Evolutionary conservation across 23 tunicate genomes (phyloP), one percentile per base, ranked within the genome.

Genomic region (Aplidium turbinatum): DNA sequence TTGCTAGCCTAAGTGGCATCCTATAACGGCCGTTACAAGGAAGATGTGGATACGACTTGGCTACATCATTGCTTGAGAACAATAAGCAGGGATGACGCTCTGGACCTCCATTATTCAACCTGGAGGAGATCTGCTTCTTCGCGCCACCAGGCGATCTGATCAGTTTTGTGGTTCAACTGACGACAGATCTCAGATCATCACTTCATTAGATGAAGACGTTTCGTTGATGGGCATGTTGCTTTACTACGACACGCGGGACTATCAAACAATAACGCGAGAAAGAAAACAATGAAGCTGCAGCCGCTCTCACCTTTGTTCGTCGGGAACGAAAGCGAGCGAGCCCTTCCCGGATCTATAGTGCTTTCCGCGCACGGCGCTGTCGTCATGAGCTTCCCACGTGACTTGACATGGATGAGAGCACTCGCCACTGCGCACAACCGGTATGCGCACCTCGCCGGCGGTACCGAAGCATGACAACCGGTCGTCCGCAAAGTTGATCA

Each of bases 371-470:
- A 73, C 42, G 11, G 97, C 91, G n/a, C 81, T 78, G 31, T 55
- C 83, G 58, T 91, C 97, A 35, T 73, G 46, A 0, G 97, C 97
- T 48, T 84, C 86, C 97, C 97, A 91, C 3, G 97, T 73, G 33
- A 84, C 86, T 27, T 84, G 83, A 69, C 91, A 84, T 33, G 91
- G 78, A 45, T 78, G 76, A 54, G 36, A 30, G 66, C 68, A 82
- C 58, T 67, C 35, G 3, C 91, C 91, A 33, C 74, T 63, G 25
- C 97, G 81, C 27, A 79, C 79, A 19, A 91, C 86, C 23, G 85
- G 82, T 28, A 91, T 63, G 23, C 63, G 63, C 36, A 84, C 83
- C 31, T 84, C 86, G 5, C 82, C 84, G 58, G 79, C 86, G 23
- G 97, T 91, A 1, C 86, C 97, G 47, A 56, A 36, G 7, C 65